Base-by-base conservation (phyloP, 2,888 invertebrate genomes). In the Chelonus formosanus region DNA sequence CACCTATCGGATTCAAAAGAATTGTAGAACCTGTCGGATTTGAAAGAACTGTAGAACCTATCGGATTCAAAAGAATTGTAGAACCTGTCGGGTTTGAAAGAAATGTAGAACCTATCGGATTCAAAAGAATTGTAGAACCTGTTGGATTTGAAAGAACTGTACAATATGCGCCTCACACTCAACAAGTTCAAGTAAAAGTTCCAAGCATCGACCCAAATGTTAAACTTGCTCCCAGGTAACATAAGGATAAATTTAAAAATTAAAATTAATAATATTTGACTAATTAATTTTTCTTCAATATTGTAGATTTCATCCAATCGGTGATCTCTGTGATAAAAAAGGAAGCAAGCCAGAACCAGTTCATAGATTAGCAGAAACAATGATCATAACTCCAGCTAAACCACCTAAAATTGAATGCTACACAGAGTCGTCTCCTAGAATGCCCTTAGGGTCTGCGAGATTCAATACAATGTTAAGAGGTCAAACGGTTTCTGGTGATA, bases 241-340 rank as follows among this genome's bases (percentile, higher is more conserved):
- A 20, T 20, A 20, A 20, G 20, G 20, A 55, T 65, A 70, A 44
- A 72, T 61, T 36, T 72, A 71, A 1, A 5, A n/a, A 40, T 20
- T 55, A 54, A 7, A 31, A 10, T 32, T 7, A 4, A 43, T 55
- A 36, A 55, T 48, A 45, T 7, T 20, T 45, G 31, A 47, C 20
- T 44, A n/a, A 48, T n/a, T 35, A 10, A 3, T 10, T 56, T 47
- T 40, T 47, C 6, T 43, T 45, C 1, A 2, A 20, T 20, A 20
- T 68, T 67, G n/a, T 61, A 77, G 77, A 3, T 75, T 75, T 36
- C 35, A 71, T 55, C 73, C 76, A 8, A 64, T 78, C 35, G 76
- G 74, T 8, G 77, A 78, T 43, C 55, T 76, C n/a, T 78, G 78
- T 60, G 63, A 71, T 55, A 5, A 48, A 6, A 44, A 44, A 7